These are phyloP conservation scores for Metallyticus violacea DNA, from an alignment of 2,888 invertebrate species.

Conservation along the genomic window DNA sequence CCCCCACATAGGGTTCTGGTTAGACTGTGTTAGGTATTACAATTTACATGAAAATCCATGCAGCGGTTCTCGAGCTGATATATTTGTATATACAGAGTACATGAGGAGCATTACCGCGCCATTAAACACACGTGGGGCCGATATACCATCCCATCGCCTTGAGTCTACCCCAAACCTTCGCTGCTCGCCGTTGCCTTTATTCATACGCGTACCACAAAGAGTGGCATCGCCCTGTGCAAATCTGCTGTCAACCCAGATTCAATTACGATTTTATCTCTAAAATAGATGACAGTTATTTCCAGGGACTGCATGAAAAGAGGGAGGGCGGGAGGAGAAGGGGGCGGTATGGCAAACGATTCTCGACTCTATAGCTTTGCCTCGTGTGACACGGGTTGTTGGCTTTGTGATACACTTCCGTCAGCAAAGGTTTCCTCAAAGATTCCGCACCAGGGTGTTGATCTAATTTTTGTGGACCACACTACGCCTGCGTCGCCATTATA, in stretches of 20 bases:
- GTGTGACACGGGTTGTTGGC: not conserved
- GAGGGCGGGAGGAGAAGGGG: constrained; percentile 48
- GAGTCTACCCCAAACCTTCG: not conserved
- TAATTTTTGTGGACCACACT: not conserved
- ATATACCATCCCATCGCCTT: not conserved
- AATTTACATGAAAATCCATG: not conserved
- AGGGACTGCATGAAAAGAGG: constrained; percentile 37
- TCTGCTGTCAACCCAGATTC: constrained; percentile 51
- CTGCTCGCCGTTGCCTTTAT: no score
- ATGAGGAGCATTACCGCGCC: not conserved
- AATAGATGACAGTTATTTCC: constrained; percentile 54
- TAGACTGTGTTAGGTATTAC: no score
- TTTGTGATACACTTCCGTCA: not conserved
- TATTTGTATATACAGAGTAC: no score
- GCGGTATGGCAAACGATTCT: constrained; percentile 9
- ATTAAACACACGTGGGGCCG: not conserved
- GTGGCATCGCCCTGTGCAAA: constrained; percentile 44
- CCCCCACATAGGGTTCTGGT: no score
- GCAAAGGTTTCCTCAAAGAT: not conserved
- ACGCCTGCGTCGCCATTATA: not conserved
- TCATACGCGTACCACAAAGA: constrained; percentile 14
- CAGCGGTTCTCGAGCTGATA: not conserved
- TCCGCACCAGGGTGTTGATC: not conserved
- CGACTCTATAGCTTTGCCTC: constrained; percentile 4
- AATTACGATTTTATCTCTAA: constrained; percentile 53